Evolutionary conservation across 1,140 invertebrate genomes (phyloP), one percentile per base, ranked within the genome.

Genomic region (Neodiprion virginianus): DNA sequence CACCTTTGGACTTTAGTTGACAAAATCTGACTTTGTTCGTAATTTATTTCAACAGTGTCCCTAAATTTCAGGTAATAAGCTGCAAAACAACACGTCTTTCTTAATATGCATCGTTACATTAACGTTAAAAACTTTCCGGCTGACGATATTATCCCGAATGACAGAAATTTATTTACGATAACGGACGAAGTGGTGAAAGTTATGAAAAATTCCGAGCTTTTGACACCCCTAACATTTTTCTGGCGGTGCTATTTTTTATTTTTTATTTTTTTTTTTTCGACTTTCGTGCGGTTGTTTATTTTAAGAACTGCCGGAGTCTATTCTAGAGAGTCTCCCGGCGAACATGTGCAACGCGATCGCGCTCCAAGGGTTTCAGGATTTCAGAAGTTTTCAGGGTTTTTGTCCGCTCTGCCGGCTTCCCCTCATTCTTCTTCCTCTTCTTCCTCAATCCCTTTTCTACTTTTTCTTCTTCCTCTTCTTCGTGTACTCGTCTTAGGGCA

Each of bases 221-320:
- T 14, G 53, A 12, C 61, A 17, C 48, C 17, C 71, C 12, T 72
- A 23, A 49, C 1, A 47, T 71, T 48, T 40, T 40, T 40, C 28
- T 1, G 5, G 5, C n/a, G 8, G 40, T 8, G 3, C 1, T 11
- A 48, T n/a, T 14, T 71, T 21, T 71, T n/a, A 48, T 71, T 21
- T 71, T 71, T 71, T 71, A 0, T 28, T 67, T 9, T 12, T 2
- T 69, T 69, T 69, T 23, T 69, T 69, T 69, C 17, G 17, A 17
- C 17, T 17, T 14, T 69, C 48, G 68, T 61, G 73, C 28, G 67
- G 47, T 61, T 61, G 47, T 61, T 61, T 61, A 61, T 61, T 61
- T 61, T 61, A 61, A 61, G 53, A 61, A 61, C 53, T 61, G 11
- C 53, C 53, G 11, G 8, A 8, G 53, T 61, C 53, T 61, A 61